Base-by-base conservation (phyloP, 1,140 invertebrate species). In the Ceratosolen solmsi region DNA sequence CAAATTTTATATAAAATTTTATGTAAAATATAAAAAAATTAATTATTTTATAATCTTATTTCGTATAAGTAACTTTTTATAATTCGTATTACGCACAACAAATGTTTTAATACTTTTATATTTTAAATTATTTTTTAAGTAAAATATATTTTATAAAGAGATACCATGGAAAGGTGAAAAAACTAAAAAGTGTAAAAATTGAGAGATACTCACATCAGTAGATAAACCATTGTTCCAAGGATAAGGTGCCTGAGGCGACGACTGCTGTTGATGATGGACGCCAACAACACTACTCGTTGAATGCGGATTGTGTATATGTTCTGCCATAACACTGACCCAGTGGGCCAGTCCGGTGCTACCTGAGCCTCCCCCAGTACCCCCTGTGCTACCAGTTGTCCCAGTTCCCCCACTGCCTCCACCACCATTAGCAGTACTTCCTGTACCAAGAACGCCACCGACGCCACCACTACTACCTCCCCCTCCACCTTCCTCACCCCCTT, bases 251-350 rank as follows among this genome's bases (percentile, higher is more conserved):
- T 93, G 88, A 84, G 92, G 89, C 77, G 90, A 88, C 85, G 92
- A 90, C 72, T 90, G 89, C 51, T 91, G 90, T 82, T 91, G 90
- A 87, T 91, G 90, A 86, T 91, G 90, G 56, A 90, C 89, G 71
- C 88, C 87, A 36, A 87, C 86, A 51, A 91, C 90, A 58, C 87
- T 88, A 5, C 88, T 84, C 9, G 90, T 84, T 20, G 89, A 88
- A 86, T 93, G 93, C 22, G 92, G 92, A 86, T 93, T 91, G 90
- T 93, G 94, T 87, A 94, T 94, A 88, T 94, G 93, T 79, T 94
- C 94, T 49, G 94, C 93, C 93, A 94, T 94, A 85, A 94, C 93
- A 87, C 93, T 94, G 92, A 94, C 94, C 93, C 94, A 94, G 87
- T 94, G 93, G 84, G 93, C 93, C 85, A 94, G 89, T 83, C 90